phyloP scores from a whole-genome alignment of 2,888 invertebrate species.

The Corythucha ciliata region DNA sequence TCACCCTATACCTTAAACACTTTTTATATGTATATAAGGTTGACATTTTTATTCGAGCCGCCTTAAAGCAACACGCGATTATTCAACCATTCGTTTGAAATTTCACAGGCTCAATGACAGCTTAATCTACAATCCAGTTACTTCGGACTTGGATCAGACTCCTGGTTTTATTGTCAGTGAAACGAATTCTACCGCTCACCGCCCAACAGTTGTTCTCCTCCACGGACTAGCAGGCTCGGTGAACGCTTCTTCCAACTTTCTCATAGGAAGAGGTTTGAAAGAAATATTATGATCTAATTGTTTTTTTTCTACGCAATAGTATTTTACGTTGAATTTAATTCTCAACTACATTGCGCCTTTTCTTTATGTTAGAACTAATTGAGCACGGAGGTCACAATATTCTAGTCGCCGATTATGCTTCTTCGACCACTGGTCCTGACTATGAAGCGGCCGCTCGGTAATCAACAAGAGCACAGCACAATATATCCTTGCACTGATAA shows the following conservation, averaged over 20 bases:
- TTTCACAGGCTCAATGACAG: too few relatives aligned
- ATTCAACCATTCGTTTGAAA: too few relatives aligned
- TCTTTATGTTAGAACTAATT: constrained; percentile 15
- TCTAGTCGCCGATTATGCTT: constrained; percentile 21
- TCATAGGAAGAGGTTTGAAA: neutral
- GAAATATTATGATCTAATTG: neutral
- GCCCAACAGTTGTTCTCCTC: constrained; percentile 20
- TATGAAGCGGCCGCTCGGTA: constrained; percentile 17
- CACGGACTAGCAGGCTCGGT: constrained; percentile 16
- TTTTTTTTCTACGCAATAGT: too few relatives aligned
- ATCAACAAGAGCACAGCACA: constrained; percentile 6
- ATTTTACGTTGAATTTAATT: neutral
- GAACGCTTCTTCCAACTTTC: neutral
- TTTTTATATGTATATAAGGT: too few relatives aligned
- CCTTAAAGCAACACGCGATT: too few relatives aligned
- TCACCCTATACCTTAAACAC: too few relatives aligned
- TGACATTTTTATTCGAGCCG: too few relatives aligned
- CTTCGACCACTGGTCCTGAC: constrained; percentile 8
- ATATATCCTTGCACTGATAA: constrained; percentile 2
- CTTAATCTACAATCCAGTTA: too few relatives aligned
- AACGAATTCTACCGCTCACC: too few relatives aligned
- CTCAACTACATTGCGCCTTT: neutral
- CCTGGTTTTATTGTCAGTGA: too few relatives aligned
- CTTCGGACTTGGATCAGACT: too few relatives aligned
- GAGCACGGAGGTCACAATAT: constrained; percentile 18